phyloP scores from a whole-genome alignment of 1,140 invertebrate species.

The Philopotamus ludificatus region DNA sequence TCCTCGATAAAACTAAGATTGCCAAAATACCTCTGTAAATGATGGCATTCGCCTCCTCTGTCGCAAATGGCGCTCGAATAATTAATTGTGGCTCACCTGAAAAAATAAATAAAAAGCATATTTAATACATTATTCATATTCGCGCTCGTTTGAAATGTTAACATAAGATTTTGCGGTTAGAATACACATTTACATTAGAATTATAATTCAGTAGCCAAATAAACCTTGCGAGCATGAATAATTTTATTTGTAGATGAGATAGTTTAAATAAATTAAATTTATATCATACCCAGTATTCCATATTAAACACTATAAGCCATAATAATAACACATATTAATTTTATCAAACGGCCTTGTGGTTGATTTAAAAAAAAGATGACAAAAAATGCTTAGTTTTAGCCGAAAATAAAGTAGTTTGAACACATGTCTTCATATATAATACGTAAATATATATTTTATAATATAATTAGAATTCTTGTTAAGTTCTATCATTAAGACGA shows the following conservation, averaged over 20 bases:
- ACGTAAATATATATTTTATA: background rate
- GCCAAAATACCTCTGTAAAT: too few species aligned
- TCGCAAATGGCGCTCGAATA: too few species aligned
- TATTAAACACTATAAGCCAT: background rate
- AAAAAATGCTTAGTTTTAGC: too few species aligned
- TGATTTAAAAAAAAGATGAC: too few species aligned
- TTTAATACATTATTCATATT: too few species aligned
- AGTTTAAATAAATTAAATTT: background rate
- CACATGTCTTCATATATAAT: background rate
- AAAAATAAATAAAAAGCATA: background rate
- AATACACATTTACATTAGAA: background rate
- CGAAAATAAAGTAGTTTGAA: background rate
- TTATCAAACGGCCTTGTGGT: too few species aligned
- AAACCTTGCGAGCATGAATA: too few species aligned
- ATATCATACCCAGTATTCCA: background rate
- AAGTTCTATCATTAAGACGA: background rate
- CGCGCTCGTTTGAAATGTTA: background rate
- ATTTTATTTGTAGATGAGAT: background rate
- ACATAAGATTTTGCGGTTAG: too few species aligned
- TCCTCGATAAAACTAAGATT: too few species aligned
- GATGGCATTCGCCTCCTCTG: too few species aligned
- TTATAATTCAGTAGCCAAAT: background rate
- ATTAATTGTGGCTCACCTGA: background rate
- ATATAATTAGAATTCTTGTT: background rate
- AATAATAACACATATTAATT: background rate